Conservation (phyloP, 2,113 vertebrate species). For the Elephas maximus region DNA sequence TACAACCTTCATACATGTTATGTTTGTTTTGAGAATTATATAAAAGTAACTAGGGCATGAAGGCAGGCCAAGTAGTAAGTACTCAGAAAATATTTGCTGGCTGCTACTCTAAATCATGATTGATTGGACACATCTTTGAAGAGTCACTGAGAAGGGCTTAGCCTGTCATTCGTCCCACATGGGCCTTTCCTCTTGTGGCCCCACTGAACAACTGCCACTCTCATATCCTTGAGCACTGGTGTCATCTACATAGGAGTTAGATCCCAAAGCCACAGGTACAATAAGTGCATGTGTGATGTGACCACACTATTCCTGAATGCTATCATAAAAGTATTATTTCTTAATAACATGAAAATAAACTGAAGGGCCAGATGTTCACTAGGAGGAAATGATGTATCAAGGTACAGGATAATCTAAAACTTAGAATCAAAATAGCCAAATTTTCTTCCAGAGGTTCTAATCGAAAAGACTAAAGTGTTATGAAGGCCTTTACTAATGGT, state of each 20-base stretch:
- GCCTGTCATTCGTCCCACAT: background rate
- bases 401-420: background rate
- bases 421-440: background rate
- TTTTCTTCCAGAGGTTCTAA: slow-evolving; percentile 26
- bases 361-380: background rate
- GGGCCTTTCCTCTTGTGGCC: background rate
- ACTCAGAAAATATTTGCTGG: background rate
- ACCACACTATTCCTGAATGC: background rate
- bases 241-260: background rate
- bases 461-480: background rate
- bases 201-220: background rate
- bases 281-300: background rate
- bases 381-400: background rate
- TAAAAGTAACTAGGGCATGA: background rate
- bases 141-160: background rate
- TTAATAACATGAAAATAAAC: slow-evolving; percentile 4
- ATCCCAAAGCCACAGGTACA: background rate
- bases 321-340: background rate
- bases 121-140: background rate
- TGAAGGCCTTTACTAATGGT: background rate
- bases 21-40: slow-evolving; percentile 19
- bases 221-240: too few relatives aligned
- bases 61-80: background rate
- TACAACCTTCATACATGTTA: background rate
- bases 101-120: background rate